Percentiles rank a stretch among this genome's conserved stretches.
phyloP scores from a whole-genome alignment of 1,140 invertebrate genomes.

The Halictus rubicundus region DNA sequence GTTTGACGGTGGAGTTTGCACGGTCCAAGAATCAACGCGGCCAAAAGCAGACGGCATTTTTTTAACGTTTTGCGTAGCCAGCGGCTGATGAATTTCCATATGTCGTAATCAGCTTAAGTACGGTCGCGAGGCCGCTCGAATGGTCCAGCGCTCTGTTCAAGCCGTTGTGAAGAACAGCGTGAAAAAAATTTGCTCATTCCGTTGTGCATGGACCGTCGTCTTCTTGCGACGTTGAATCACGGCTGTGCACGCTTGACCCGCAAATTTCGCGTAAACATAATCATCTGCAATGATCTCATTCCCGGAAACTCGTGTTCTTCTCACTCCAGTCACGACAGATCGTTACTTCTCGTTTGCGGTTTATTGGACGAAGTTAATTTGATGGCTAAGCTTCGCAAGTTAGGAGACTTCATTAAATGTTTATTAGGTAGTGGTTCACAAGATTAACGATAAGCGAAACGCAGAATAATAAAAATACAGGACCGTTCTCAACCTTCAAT shows the following conservation, averaged over 20 bases:
- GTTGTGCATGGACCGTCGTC: neutral
- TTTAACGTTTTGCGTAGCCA: slow-evolving; percentile 1
- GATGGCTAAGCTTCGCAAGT: neutral
- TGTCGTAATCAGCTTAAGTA: slow-evolving; percentile 58
- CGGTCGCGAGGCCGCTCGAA: slow-evolving; percentile 38
- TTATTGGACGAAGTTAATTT: no score
- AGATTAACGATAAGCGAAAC: no score
- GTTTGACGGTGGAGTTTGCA: no score
- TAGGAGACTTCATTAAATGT: neutral
- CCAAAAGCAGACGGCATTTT: slow-evolving; percentile 10
- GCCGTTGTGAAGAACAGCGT: neutral
- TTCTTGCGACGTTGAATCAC: slow-evolving; percentile 30
- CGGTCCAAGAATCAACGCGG: neutral
- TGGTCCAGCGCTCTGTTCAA: neutral
- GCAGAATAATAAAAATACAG: no score
- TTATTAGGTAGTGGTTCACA: no score
- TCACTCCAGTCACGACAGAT: neutral
- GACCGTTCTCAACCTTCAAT: no score
- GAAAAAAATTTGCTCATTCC: slow-evolving; percentile 56
- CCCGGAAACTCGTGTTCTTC: neutral
- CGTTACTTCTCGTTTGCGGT: neutral
- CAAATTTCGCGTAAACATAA: slow-evolving; percentile 43
- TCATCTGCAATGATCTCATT: slow-evolving; percentile 26
- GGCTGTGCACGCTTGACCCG: slow-evolving; percentile 28
- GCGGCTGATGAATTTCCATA: slow-evolving; percentile 26